Conservation (phyloP, 1,140 invertebrate species). For the Megathymus violae region DNA sequence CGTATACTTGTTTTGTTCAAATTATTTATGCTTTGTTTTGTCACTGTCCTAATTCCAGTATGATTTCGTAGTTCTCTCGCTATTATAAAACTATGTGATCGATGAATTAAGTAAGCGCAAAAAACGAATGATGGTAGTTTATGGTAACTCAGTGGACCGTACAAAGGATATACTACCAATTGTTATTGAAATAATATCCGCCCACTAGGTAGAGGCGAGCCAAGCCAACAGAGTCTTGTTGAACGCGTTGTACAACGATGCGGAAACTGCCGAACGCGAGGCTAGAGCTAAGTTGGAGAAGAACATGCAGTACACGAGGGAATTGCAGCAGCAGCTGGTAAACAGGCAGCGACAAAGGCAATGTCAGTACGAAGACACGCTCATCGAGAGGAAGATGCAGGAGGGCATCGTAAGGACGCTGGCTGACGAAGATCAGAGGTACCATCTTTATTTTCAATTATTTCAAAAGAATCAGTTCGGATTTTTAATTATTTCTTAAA, state of each 20-base stretch:
- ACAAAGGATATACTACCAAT: too few relatives aligned
- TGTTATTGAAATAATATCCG: conserved; percentile 7
- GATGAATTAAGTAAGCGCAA: too few relatives aligned
- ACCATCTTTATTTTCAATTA: conserved; percentile 5
- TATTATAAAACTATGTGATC: too few relatives aligned
- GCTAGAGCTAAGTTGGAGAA: conserved; percentile 48
- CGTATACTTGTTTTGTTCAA: too few relatives aligned
- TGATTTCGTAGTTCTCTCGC: too few relatives aligned
- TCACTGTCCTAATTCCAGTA: too few relatives aligned
- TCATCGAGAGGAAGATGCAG: conserved; percentile 71
- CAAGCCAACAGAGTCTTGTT: conserved; percentile 48
- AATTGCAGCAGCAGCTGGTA: conserved; percentile 67
- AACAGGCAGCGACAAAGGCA: conserved; percentile 54
- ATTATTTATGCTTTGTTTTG: too few relatives aligned
- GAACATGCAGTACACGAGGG: conserved; percentile 48
- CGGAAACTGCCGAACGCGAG: conserved; percentile 46
- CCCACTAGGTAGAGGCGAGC: conserved; percentile 55
- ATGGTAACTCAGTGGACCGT: too few relatives aligned
- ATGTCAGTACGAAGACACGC: conserved; percentile 62
- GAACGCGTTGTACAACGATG: conserved; percentile 49
- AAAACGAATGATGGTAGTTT: too few relatives aligned
- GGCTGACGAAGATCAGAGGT: conserved; percentile 62
- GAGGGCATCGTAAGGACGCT: conserved; percentile 66
- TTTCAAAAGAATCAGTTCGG: too few relatives aligned
- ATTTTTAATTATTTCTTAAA: too few relatives aligned